phyloP scores from a whole-genome alignment of 2,888 invertebrate species.

The Onthophagus sagittarius region DNA sequence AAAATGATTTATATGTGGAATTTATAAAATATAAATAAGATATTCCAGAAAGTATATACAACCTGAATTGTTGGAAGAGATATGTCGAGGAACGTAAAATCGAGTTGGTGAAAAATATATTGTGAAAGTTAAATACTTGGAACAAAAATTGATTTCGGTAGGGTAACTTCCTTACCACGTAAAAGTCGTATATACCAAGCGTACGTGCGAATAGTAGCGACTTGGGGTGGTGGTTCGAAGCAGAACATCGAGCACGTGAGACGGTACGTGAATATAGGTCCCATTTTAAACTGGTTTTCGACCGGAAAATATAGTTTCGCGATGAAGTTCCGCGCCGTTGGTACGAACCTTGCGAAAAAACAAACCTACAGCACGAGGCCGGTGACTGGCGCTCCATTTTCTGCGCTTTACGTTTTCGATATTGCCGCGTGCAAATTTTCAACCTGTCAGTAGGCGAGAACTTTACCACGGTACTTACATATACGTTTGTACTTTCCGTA shows the following conservation, averaged over 20 bases:
- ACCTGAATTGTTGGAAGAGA: neutral
- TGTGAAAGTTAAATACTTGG: conserved; percentile 9
- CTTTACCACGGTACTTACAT: conserved; percentile 13
- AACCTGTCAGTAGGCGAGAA: conserved; percentile 10
- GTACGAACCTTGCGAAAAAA: conserved; percentile 2
- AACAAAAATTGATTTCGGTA: conserved; percentile 9
- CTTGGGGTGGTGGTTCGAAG: conserved; percentile 5
- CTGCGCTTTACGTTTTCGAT: conserved; percentile 12
- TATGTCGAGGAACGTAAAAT: neutral
- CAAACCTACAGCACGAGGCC: neutral
- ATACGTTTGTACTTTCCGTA: conserved; percentile 7
- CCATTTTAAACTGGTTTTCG: conserved; percentile 12
- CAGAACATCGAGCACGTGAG: conserved; percentile 1
- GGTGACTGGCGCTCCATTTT: neutral
- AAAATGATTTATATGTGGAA: too few relatives aligned
- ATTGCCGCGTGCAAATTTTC: conserved; percentile 12
- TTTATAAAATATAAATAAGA: neutral
- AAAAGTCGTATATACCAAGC: conserved; percentile 9
- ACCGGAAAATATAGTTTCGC: conserved; percentile 11
- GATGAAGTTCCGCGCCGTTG: conserved; percentile 13
- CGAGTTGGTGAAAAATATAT: conserved; percentile 4
- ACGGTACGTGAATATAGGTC: conserved; percentile 6
- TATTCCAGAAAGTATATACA: neutral
- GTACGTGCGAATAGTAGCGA: conserved; percentile 8
- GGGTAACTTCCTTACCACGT: conserved; percentile 7